Evolutionary conservation across 2,888 invertebrate genomes (phyloP).

Genomic region (Sericinus montela): DNA sequence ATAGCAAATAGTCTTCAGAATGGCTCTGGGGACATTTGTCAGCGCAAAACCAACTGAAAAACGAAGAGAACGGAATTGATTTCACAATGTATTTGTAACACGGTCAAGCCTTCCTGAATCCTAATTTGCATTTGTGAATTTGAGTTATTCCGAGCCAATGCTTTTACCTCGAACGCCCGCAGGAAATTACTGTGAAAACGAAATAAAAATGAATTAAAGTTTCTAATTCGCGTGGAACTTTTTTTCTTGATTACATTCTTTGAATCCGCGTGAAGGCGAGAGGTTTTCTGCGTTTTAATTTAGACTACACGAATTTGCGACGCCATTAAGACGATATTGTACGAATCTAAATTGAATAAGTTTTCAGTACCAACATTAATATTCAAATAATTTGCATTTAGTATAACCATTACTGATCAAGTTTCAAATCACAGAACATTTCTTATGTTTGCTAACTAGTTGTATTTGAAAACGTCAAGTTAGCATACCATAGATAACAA

Average conservation of each 20-base stretch:
- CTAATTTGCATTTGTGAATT: conserved; percentile 15
- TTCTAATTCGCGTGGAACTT: conserved; percentile 2
- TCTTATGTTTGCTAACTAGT: too few relatives aligned
- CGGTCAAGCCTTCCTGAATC: conserved; percentile 12
- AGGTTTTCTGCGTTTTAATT: conserved; percentile 1
- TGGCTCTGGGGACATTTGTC: neutral
- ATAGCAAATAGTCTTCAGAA: conserved; percentile 4
- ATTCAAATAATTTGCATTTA: neutral
- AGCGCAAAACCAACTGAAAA: conserved; percentile 8
- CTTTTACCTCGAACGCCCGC: neutral
- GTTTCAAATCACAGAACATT: too few relatives aligned
- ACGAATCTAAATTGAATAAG: conserved; percentile 3
- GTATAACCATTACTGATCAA: too few relatives aligned
- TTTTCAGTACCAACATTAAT: neutral
- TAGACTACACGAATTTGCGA: conserved; percentile 3
- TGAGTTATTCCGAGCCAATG: neutral
- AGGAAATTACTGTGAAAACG: neutral
- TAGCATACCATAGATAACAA: too few relatives aligned
- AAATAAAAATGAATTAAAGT: conserved; percentile 9
- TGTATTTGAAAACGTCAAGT: too few relatives aligned
- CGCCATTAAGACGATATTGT: conserved; percentile 17
- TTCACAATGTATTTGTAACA: conserved; percentile 8
- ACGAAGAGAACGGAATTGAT: conserved; percentile 6
- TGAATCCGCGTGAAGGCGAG: conserved; percentile 6
- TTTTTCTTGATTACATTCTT: conserved; percentile 16